These are phyloP conservation scores for Elmis aenea DNA, from an alignment of 2,888 invertebrate species.

Conservation along the genomic window DNA sequence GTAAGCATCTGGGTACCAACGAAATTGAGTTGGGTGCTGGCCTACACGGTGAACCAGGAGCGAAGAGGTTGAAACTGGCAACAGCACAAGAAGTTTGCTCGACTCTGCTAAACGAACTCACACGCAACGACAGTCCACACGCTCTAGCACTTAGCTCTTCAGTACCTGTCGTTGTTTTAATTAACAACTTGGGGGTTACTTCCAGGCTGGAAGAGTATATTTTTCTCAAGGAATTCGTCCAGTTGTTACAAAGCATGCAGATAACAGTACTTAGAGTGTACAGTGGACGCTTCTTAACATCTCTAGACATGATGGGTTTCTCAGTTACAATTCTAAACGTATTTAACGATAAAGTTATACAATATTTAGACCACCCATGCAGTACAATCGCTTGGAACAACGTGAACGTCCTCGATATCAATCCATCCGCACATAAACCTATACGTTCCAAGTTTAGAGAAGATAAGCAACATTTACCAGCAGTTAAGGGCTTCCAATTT, in stretches of 20 bases:
- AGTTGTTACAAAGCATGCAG: constrained; percentile 28
- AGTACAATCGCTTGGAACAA: constrained; percentile 53
- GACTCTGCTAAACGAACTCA: constrained; percentile 49
- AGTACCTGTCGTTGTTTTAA: constrained; percentile 55
- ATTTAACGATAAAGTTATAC: constrained; percentile 48
- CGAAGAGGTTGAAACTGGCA: constrained; percentile 46
- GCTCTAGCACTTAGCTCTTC: constrained; percentile 25
- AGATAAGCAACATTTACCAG: background rate
- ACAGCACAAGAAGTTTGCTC: constrained; percentile 48
- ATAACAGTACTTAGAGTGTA: constrained; percentile 32
- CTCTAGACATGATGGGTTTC: constrained; percentile 73
- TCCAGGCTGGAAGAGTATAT: constrained; percentile 73
- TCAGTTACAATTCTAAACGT: constrained; percentile 66
- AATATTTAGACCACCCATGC: constrained; percentile 56
- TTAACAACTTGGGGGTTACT: constrained; percentile 72
- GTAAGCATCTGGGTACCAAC: constrained; percentile 10
- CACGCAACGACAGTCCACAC: constrained; percentile 12
- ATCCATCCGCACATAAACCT: background rate
- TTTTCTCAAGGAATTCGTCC: constrained; percentile 38
- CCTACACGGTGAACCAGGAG: constrained; percentile 54
- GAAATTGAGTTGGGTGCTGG: constrained; percentile 63
- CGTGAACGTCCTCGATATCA: background rate
- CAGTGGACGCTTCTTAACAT: constrained; percentile 60
- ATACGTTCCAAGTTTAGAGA: constrained; percentile 7
- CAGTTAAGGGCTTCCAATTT: constrained; percentile 39